A percentile compares a stretch with the other conserved stretches of the same genome.
phyloP scores from a whole-genome alignment of 2,888 invertebrate species.

The Idaea biselata region DNA sequence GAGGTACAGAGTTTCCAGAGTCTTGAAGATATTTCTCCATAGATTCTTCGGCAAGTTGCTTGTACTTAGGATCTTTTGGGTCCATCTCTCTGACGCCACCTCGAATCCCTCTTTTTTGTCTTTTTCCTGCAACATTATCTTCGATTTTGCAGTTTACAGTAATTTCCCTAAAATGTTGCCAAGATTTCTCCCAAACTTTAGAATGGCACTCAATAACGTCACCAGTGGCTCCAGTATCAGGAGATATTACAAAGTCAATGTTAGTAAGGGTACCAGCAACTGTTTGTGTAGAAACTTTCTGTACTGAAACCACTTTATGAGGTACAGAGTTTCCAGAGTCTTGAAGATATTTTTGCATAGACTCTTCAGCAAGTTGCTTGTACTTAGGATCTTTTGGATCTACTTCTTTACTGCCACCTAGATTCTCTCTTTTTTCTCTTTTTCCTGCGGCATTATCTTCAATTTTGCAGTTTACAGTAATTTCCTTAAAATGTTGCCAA shows the following conservation, averaged over 20 bases:
- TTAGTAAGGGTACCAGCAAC: conserved; percentile 73
- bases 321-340: conserved; percentile 30
- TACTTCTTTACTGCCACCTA: background rate
- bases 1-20: conserved; percentile 30
- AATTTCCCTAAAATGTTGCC: conserved; percentile 30
- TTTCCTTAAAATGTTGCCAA: conserved; percentile 31
- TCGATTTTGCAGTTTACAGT: conserved; percentile 25
- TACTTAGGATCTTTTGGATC: conserved; percentile 30
- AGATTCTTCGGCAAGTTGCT: conserved; percentile 39
- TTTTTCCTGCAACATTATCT: conserved; percentile 7
- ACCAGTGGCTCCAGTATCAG: conserved; percentile 54
- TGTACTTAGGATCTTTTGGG: conserved; percentile 30
- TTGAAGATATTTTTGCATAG: conserved; percentile 33
- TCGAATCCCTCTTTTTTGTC: conserved; percentile 18
- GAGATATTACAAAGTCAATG: conserved; percentile 76
- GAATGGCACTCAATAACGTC: conserved; percentile 29
- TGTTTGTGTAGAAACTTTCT: conserved; percentile 58
- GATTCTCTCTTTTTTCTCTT: conserved; percentile 20
- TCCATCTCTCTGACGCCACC: background rate
- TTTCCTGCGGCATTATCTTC: conserved; percentile 2
- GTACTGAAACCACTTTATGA: conserved; percentile 46
- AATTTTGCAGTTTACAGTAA: conserved; percentile 26
- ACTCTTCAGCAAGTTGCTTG: conserved; percentile 37
- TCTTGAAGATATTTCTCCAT: conserved; percentile 32
- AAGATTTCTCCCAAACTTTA: conserved; percentile 29